Conservation (phyloP, 2,797 vertebrate species). For the Notolepis coatsorum region DNA sequence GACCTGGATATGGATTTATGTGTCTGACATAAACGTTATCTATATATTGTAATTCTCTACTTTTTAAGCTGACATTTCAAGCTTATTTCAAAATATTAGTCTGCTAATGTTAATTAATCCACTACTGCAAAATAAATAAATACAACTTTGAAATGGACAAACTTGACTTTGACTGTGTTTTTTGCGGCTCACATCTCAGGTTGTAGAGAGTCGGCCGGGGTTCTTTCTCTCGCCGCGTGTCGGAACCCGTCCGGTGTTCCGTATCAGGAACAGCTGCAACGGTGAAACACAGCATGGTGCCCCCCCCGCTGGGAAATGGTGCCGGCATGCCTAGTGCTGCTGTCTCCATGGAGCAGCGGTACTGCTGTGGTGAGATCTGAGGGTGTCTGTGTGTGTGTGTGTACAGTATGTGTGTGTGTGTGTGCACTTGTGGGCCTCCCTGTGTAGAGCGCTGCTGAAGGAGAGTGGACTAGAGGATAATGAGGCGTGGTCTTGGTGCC, state of each 20-base stretch:
- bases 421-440: conserved; percentile 33
- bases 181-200: conserved; percentile 1
- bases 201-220: too few species aligned
- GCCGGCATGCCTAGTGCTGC: conserved; percentile 42
- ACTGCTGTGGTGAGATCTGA: neutral
- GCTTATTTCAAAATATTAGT: too few species aligned
- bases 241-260: conserved; percentile 19
- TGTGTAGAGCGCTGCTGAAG: conserved; percentile 29
- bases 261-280: conserved; percentile 40
- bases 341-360: conserved; percentile 48
- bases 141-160: too few species aligned
- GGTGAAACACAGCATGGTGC: conserved; percentile 30
- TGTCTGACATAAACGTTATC: too few species aligned
- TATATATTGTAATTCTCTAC: too few species aligned
- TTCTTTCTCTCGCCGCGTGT: neutral
- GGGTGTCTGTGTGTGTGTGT: conserved; percentile 29
- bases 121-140: too few species aligned
- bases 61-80: too few species aligned
- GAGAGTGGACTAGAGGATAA: conserved; percentile 57
- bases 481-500: conserved; percentile 59
- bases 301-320: conserved; percentile 46
- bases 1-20: too few species aligned
- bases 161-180: neutral
- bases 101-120: too few species aligned
- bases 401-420: conserved; percentile 26